These are phyloP conservation scores for Caenorhabditis japonica DNA, from an alignment of 2,888 invertebrate species.

Conservation along the genomic window DNA sequence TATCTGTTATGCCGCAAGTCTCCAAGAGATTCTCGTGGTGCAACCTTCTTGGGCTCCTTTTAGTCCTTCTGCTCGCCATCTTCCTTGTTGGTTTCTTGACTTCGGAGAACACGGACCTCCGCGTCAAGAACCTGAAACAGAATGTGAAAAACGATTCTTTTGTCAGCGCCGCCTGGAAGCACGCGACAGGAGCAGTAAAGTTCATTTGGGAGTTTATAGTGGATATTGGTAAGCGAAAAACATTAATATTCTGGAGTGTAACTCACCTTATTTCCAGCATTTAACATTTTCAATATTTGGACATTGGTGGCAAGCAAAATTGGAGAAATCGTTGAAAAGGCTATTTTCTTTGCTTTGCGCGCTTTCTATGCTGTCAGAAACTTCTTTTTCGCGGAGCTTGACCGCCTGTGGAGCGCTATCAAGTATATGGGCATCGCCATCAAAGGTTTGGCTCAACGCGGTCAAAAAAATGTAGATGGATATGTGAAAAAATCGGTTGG, in stretches of 20 bases:
- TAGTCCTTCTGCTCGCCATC: slow-evolving; percentile 15
- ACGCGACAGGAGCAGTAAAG: background rate
- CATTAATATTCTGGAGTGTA: background rate
- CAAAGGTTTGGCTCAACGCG: too few relatives aligned
- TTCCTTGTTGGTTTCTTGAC: slow-evolving; percentile 26
- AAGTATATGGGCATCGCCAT: too few relatives aligned
- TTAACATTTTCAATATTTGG: background rate
- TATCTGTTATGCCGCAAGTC: too few relatives aligned
- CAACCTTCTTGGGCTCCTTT: slow-evolving; percentile 11
- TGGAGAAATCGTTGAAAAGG: background rate
- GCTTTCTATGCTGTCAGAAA: too few relatives aligned
- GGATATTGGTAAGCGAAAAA: background rate
- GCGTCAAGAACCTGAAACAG: background rate
- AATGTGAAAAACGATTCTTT: background rate
- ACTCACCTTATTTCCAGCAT: background rate
- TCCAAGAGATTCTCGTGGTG: slow-evolving; percentile 10
- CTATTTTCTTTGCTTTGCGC: too few relatives aligned
- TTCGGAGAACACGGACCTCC: slow-evolving; percentile 26
- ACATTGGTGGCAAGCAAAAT: background rate
- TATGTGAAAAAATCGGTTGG: too few relatives aligned
- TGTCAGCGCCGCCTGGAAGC: background rate
- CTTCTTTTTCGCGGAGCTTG: too few relatives aligned
- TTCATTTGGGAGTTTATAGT: background rate
- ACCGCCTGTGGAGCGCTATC: too few relatives aligned
- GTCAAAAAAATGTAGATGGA: too few relatives aligned